phyloP scores from a whole-genome alignment of 2,113 vertebrate genomes.

The Hassar affinis region DNA sequence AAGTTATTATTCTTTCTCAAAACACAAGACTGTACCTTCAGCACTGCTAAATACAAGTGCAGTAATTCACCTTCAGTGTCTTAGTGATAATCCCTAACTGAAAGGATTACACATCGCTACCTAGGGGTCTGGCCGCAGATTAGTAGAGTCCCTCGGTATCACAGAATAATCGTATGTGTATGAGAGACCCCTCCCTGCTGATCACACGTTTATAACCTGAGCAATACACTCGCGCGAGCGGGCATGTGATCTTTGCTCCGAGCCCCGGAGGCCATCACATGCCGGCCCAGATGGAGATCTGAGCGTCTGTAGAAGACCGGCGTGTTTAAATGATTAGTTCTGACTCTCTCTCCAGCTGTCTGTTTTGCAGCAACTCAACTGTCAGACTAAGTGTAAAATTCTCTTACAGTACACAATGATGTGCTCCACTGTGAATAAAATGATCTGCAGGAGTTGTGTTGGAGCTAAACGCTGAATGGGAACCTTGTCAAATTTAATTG shows the following conservation, averaged over 20 bases:
- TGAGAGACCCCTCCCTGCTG: not conserved
- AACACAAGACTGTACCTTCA: not conserved
- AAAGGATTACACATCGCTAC: not conserved
- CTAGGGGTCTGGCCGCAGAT: not conserved
- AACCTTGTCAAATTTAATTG: not conserved
- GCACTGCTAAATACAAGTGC: not conserved
- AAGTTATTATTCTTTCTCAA: too few species aligned
- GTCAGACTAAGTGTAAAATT: not conserved
- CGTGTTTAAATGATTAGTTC: slow-evolving; percentile 19
- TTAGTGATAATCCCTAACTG: not conserved
- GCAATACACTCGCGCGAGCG: not conserved
- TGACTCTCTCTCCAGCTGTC: not conserved
- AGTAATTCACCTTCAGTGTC: not conserved
- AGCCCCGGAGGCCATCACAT: slow-evolving; percentile 37
- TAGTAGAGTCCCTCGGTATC: not conserved
- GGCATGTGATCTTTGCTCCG: slow-evolving; percentile 7
- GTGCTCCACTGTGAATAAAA: not conserved
- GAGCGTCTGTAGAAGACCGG: not conserved
- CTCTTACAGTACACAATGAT: not conserved
- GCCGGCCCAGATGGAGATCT: slow-evolving; percentile 38
- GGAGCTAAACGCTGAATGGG: not conserved
- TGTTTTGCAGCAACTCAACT: not conserved
- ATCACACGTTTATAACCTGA: slow-evolving; percentile 42
- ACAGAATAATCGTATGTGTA: slow-evolving; percentile 18
- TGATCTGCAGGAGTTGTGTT: not conserved